These are phyloP conservation scores for Anhinga anhinga DNA, from an alignment of 2,113 vertebrate species.

Conservation along the genomic window DNA sequence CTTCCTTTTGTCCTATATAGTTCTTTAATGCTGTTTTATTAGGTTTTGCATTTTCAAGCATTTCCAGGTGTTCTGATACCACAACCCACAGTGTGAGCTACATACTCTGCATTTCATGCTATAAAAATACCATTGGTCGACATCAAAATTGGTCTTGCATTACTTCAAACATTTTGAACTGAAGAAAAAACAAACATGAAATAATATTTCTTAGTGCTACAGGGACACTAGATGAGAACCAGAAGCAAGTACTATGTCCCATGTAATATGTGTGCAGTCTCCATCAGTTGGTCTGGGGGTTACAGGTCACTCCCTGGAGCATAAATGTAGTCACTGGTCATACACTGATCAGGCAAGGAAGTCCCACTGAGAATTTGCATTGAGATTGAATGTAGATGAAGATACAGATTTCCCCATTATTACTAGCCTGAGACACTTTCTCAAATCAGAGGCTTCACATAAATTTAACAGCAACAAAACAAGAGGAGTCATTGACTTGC, in stretches of 20 bases:
- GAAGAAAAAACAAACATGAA: not conserved
- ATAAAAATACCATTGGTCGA: not conserved
- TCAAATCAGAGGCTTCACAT: not conserved
- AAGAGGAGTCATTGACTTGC: not conserved
- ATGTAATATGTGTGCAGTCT: not conserved
- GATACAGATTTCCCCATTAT: not conserved
- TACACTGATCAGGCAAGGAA: not conserved
- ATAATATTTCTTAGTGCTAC: not conserved
- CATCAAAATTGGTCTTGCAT: not conserved
- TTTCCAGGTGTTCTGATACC: not conserved
- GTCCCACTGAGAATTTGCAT: not conserved
- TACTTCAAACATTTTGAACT: not conserved
- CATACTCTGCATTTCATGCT: not conserved
- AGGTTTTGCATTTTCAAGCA: not conserved
- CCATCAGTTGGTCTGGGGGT: not conserved
- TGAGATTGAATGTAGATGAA: not conserved
- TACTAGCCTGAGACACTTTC: not conserved
- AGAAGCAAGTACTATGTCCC: not conserved
- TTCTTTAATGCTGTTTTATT: not conserved
- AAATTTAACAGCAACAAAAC: not conserved
- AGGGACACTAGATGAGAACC: not conserved
- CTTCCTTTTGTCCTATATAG: not conserved
- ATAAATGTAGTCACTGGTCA: not conserved
- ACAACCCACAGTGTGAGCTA: not conserved
- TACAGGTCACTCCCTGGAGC: not conserved